These are phyloP conservation scores for Ctenochaetus hawaiiensis DNA, from an alignment of 2,797 vertebrate genomes.

Conservation along the genomic window DNA sequence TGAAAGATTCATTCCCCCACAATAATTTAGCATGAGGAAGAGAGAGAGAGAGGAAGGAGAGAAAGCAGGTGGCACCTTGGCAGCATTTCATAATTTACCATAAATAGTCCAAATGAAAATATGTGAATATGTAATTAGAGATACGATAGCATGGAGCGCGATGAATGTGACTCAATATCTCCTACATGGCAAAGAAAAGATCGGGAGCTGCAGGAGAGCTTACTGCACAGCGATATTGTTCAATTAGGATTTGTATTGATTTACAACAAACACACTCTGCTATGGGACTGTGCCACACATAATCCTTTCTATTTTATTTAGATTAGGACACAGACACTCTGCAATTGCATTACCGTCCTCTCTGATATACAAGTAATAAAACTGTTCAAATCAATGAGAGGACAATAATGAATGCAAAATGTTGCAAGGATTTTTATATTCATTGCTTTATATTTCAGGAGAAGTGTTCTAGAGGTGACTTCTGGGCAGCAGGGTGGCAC, in stretches of 20 bases:
- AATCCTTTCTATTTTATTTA: conserved; percentile 10
- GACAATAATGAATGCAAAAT: background rate
- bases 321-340: background rate
- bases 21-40: conserved; percentile 10
- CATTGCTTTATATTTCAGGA: background rate
- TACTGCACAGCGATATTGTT: conserved; percentile 37
- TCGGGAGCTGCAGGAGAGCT: conserved; percentile 20
- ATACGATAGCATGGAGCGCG: conserved; percentile 26
- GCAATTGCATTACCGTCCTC: background rate
- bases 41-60: background rate
- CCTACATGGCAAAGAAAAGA: conserved; percentile 4
- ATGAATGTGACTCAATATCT: conserved; percentile 36
- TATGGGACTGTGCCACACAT: conserved; percentile 1
- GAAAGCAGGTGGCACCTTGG: conserved; percentile 36
- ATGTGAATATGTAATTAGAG: conserved; percentile 52
- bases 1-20: conserved; percentile 42
- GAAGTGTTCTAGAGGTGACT: conserved; percentile 27
- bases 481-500: conserved; percentile 21
- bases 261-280: conserved; percentile 12
- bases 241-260: conserved; percentile 24
- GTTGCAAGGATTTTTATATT: background rate
- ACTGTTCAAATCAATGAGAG: conserved; percentile 1
- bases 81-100: conserved; percentile 46
- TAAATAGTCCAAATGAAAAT: conserved; percentile 55
- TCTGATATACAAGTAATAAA: conserved; percentile 2